phyloP scores from a whole-genome alignment of 1,140 invertebrate genomes.

The Trachymyrmex septentrionalis region DNA sequence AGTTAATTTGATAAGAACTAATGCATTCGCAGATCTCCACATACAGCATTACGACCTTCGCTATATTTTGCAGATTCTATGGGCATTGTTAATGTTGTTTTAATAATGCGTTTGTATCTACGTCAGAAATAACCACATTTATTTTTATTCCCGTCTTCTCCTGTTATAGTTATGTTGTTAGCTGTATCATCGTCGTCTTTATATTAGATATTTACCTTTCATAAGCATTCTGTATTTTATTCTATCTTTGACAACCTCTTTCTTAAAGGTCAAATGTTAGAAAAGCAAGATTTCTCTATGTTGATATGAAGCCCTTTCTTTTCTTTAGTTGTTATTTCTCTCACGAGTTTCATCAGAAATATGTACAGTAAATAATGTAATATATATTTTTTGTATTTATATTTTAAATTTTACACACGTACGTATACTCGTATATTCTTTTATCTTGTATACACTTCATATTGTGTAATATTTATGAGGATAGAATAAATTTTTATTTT shows the following conservation, averaged over 20 bases:
- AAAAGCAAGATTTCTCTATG: neutral
- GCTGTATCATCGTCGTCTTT: slow-evolving; percentile 7
- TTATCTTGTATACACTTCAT: neutral
- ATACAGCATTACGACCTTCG: slow-evolving; percentile 5
- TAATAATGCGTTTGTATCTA: slow-evolving; percentile 12
- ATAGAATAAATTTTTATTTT: neutral
- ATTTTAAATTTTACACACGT: neutral
- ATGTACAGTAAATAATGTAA: neutral
- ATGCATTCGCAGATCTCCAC: neutral
- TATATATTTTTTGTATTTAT: neutral
- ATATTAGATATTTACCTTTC: neutral
- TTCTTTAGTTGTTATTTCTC: neutral
- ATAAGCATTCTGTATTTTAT: neutral
- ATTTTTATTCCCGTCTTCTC: slow-evolving; percentile 13
- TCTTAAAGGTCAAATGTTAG: neutral
- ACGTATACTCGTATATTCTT: neutral
- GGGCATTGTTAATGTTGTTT: slow-evolving; percentile 20
- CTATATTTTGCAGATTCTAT: neutral
- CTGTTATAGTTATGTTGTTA: neutral
- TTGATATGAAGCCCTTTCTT: neutral
- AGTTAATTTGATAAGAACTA: neutral
- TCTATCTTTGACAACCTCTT: neutral
- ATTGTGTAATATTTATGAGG: slow-evolving; percentile 1
- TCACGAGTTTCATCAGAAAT: neutral
- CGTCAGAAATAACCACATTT: slow-evolving; percentile 33